These are phyloP conservation scores for Euwallacea fornicatus DNA, from an alignment of 1,140 invertebrate genomes.

Conservation along the genomic window DNA sequence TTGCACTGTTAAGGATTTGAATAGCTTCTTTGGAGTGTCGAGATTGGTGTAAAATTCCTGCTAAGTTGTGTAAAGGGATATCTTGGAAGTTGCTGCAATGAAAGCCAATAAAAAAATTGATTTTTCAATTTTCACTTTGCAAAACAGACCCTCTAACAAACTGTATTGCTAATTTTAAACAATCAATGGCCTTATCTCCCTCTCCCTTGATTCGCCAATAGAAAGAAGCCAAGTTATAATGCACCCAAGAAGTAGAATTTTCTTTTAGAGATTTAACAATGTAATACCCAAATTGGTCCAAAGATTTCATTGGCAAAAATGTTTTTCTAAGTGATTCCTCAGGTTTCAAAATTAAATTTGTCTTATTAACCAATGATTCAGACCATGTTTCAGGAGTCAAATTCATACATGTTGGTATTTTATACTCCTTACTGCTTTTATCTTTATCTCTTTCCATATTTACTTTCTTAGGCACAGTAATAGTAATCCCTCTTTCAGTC, in stretches of 20 bases:
- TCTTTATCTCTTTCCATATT: conserved; percentile 48
- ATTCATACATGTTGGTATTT: conserved; percentile 68
- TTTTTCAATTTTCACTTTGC: not conserved
- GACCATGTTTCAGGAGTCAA: conserved; percentile 75
- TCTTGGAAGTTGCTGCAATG: conserved; percentile 68
- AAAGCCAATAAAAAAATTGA: conserved; percentile 40
- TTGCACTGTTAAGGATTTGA: conserved; percentile 74
- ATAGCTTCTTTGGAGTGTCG: conserved; percentile 76
- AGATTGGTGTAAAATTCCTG: conserved; percentile 78
- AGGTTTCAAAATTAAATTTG: conserved; percentile 64
- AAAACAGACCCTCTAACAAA: conserved; percentile 70
- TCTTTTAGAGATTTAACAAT: conserved; percentile 65
- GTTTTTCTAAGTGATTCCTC: conserved; percentile 65
- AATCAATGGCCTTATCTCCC: conserved; percentile 77
- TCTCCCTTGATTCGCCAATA: conserved; percentile 84
- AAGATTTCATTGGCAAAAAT: conserved; percentile 63
- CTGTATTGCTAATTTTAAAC: conserved; percentile 75
- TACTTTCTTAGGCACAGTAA: conserved; percentile 29
- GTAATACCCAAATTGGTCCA: conserved; percentile 68
- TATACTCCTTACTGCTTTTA: conserved; percentile 43
- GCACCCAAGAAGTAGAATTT: conserved; percentile 80
- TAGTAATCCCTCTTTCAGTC: conserved; percentile 50
- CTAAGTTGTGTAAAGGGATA: conserved; percentile 77
- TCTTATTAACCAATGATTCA: conserved; percentile 65
- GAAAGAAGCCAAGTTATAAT: conserved; percentile 81